Percentiles rank a stretch among this genome's conserved stretches.
These are phyloP conservation scores for Rhinopomastus cyanomelas DNA, from an alignment of 2,113 vertebrate genomes.

Conservation along the genomic window DNA sequence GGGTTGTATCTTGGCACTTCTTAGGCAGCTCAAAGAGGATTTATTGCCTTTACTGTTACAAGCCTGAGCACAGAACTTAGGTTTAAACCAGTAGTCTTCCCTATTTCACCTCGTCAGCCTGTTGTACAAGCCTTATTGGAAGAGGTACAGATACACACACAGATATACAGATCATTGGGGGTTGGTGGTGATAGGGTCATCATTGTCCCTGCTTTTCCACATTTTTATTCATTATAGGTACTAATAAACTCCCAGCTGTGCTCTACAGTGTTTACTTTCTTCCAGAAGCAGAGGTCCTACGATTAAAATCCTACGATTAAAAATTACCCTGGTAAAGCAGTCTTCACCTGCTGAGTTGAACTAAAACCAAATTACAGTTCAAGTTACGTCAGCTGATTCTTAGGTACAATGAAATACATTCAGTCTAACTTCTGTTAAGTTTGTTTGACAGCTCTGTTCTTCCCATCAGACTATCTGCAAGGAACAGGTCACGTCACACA, in stretches of 20 bases:
- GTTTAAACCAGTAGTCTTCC: not conserved
- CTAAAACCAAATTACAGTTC: not conserved
- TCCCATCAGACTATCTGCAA: not conserved
- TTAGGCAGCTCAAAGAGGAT: not conserved
- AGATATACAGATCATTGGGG: too few relatives aligned
- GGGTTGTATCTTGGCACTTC: not conserved
- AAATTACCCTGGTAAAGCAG: not conserved
- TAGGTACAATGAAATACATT: constrained; percentile 34
- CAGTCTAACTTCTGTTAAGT: not conserved
- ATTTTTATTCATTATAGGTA: not conserved
- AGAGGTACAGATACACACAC: too few relatives aligned
- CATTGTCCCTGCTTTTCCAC: not conserved
- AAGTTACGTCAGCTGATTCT: not conserved
- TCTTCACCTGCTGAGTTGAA: not conserved
- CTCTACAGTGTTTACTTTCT: not conserved
- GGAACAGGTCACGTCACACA: not conserved
- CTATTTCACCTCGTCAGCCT: not conserved
- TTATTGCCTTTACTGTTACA: not conserved
- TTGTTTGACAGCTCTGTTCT: not conserved
- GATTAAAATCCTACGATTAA: constrained; percentile 40
- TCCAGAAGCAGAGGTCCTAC: not conserved
- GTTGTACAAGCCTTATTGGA: not conserved
- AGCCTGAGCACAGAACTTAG: not conserved
- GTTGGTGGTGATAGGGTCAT: not conserved
- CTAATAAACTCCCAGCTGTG: not conserved